phyloP scores from a whole-genome alignment of 1,140 invertebrate species.

The Aphis craccivora region DNA sequence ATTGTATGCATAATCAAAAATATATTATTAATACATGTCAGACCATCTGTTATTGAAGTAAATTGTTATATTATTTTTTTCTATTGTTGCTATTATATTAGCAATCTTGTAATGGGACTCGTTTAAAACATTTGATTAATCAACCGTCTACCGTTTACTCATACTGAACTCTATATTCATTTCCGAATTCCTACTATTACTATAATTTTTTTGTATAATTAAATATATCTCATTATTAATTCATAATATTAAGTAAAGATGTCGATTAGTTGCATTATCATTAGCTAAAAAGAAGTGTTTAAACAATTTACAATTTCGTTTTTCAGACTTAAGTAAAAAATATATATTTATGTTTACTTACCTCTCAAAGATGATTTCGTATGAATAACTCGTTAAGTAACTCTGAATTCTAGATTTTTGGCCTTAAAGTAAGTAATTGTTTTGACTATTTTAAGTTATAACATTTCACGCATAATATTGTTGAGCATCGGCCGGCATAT shows the following conservation, averaged over 20 bases:
- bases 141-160: neutral
- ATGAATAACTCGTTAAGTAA: no score
- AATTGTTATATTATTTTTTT: neutral
- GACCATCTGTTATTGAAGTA: neutral
- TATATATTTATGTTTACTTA: neutral
- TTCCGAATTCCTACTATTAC: neutral
- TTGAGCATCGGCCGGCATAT: neutral
- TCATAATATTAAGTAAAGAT: neutral
- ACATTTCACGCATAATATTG: neutral
- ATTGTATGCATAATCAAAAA: neutral
- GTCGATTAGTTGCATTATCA: neutral
- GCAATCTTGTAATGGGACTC: neutral
- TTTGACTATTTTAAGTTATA: neutral
- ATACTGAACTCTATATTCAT: neutral
- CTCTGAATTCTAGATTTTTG: neutral
- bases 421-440: neutral
- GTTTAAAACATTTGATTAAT: neutral
- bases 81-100: neutral
- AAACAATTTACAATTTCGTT: neutral
- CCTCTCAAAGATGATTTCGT: neutral
- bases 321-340: neutral
- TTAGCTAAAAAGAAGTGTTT: neutral
- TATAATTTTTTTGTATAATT: neutral
- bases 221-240: neutral
- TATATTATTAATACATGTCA: neutral